A percentile compares a stretch with the other conserved stretches of the same genome.
Conservation (phyloP, 2,888 invertebrate species). For the Sipunculus nudus region DNA sequence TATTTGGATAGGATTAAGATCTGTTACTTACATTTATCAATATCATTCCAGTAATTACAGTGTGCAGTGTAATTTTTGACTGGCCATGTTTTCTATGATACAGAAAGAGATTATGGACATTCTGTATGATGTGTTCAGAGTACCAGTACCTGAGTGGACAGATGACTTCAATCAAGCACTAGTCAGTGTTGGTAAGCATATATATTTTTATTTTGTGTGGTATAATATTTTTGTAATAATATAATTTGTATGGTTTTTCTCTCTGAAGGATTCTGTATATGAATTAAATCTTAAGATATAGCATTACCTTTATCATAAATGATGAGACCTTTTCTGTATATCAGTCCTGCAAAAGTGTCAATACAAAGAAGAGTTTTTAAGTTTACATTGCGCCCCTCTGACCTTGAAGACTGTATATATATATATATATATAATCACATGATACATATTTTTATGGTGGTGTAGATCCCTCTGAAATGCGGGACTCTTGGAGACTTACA, state of each 20-base stretch:
- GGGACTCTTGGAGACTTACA: slow-evolving; percentile 86
- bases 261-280: too few relatives aligned
- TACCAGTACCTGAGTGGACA: slow-evolving; percentile 89
- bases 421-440: too few relatives aligned
- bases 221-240: not conserved
- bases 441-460: too few relatives aligned
- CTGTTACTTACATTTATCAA: not conserved
- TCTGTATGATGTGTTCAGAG: slow-evolving; percentile 86
- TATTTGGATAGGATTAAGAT: too few relatives aligned
- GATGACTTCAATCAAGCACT: slow-evolving; percentile 90
- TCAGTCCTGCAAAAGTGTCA: too few relatives aligned
- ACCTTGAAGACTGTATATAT: too few relatives aligned
- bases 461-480: slow-evolving; percentile 77
- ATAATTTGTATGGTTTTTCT: too few relatives aligned
- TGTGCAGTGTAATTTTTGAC: not conserved
- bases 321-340: too few relatives aligned
- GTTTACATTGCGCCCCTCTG: too few relatives aligned
- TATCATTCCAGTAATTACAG: not conserved
- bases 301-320: too few relatives aligned
- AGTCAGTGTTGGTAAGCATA: slow-evolving; percentile 74
- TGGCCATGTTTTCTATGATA: slow-evolving; percentile 31
- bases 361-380: too few relatives aligned
- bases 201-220: not conserved
- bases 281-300: too few relatives aligned
- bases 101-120: slow-evolving; percentile 92